Percentiles rank a stretch among this genome's conserved stretches.
These are phyloP conservation scores for Opisthograptis luteolata DNA, from an alignment of 2,888 invertebrate species.

Conservation along the genomic window DNA sequence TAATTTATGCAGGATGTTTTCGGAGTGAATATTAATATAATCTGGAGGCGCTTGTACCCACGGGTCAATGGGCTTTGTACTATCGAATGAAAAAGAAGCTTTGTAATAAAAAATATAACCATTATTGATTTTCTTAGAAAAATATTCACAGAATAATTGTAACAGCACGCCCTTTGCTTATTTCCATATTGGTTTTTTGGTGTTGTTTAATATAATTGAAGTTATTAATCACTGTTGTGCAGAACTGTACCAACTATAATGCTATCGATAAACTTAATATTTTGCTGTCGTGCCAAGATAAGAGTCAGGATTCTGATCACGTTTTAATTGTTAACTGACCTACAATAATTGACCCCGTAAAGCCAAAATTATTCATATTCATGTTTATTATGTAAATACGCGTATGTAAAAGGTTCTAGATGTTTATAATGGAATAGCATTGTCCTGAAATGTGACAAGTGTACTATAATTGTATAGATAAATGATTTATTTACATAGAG, in stretches of 20 bases:
- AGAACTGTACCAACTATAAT: constrained; percentile 1
- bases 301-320: constrained; percentile 27
- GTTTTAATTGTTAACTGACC: constrained; percentile 31
- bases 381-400: too few relatives aligned
- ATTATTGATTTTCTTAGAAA: too few relatives aligned
- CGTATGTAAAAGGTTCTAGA: too few relatives aligned
- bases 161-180: background rate
- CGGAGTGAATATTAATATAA: constrained; percentile 16
- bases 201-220: too few relatives aligned
- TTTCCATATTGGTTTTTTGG: background rate
- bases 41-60: constrained; percentile 1
- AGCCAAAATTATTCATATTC: too few relatives aligned
- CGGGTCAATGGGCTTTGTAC: constrained; percentile 8
- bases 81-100: constrained; percentile 1
- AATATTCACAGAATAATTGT: too few relatives aligned
- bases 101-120: too few relatives aligned
- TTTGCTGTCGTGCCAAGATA: constrained; percentile 20
- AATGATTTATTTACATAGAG: too few relatives aligned
- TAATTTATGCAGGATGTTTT: constrained; percentile 20
- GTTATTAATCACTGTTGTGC: background rate
- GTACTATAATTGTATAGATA: too few relatives aligned
- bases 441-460: too few relatives aligned
- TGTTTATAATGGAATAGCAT: too few relatives aligned
- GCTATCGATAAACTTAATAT: constrained; percentile 26
- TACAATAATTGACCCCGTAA: constrained; percentile 26